These are phyloP conservation scores for Calosoma granatense DNA, from an alignment of 1,140 invertebrate genomes.

Conservation along the genomic window DNA sequence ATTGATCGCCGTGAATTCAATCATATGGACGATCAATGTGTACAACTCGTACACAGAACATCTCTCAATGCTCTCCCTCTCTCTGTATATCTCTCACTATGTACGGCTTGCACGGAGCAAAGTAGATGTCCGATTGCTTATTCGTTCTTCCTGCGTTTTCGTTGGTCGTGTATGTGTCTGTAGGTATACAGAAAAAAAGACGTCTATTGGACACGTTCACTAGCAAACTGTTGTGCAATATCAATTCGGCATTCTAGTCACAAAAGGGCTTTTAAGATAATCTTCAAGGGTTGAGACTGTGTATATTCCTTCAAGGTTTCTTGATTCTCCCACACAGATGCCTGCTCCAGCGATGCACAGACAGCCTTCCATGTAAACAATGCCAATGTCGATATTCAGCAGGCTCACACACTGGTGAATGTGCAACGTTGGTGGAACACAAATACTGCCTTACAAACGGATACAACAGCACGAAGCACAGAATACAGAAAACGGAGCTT, in stretches of 20 bases:
- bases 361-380: constrained; percentile 4
- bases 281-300: neutral
- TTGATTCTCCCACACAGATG: neutral
- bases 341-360: neutral
- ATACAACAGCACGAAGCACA: neutral
- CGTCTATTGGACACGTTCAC: neutral
- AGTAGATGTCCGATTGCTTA: neutral
- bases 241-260: constrained; percentile 1
- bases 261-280: constrained; percentile 9
- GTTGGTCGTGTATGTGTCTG: neutral
- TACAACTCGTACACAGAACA: neutral
- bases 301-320: constrained; percentile 2
- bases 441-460: neutral
- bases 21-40: neutral
- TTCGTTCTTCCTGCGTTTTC: neutral
- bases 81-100: too few species aligned
- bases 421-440: neutral
- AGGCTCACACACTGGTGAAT: neutral
- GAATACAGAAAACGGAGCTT: neutral
- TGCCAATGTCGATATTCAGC: neutral
- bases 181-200: neutral
- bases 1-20: too few species aligned
- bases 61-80: too few species aligned
- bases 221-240: constrained; percentile 3
- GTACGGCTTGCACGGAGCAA: neutral